phyloP scores from a whole-genome alignment of 2,888 invertebrate genomes.

The Leptodirus hochenwartii region DNA sequence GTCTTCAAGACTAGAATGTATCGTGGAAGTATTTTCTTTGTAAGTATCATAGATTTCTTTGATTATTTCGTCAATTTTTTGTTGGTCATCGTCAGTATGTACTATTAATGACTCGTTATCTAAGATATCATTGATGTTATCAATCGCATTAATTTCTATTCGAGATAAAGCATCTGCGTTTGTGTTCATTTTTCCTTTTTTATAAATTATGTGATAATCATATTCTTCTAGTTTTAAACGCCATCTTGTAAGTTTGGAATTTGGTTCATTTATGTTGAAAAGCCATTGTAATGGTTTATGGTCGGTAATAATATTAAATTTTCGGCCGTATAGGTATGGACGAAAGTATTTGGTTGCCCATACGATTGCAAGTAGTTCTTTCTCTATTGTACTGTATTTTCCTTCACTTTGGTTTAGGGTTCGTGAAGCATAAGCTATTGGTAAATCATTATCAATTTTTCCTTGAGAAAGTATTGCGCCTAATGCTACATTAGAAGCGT shows the following conservation, averaged over 20 bases:
- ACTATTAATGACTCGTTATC: too few species aligned
- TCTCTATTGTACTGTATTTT: slow-evolving; percentile 19
- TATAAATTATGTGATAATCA: slow-evolving; percentile 18
- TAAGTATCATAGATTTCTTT: too few species aligned
- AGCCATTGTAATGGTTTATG: slow-evolving; percentile 19
- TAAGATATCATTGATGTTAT: too few species aligned
- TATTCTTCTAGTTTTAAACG: slow-evolving; percentile 18
- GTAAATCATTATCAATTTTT: slow-evolving; percentile 14
- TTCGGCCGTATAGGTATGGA: slow-evolving; percentile 19
- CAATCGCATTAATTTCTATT: too few species aligned
- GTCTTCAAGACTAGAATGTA: too few species aligned
- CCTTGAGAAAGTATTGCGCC: slow-evolving; percentile 17
- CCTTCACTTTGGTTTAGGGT: slow-evolving; percentile 16
- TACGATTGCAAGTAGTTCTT: slow-evolving; percentile 19
- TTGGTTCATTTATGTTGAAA: slow-evolving; percentile 17
- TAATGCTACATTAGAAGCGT: slow-evolving; percentile 17
- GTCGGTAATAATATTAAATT: slow-evolving; percentile 19
- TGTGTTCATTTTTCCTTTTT: slow-evolving; percentile 16
- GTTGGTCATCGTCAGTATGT: too few species aligned
- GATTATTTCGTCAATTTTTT: too few species aligned
- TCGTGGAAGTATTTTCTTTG: too few species aligned
- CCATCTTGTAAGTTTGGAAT: slow-evolving; percentile 17
- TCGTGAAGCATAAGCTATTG: slow-evolving; percentile 18
- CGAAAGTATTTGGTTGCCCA: slow-evolving; percentile 16
- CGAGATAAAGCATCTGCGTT: slow-evolving; percentile 18